phyloP scores from a whole-genome alignment of 2,797 vertebrate genomes.

The Oreochromis grahami region DNA sequence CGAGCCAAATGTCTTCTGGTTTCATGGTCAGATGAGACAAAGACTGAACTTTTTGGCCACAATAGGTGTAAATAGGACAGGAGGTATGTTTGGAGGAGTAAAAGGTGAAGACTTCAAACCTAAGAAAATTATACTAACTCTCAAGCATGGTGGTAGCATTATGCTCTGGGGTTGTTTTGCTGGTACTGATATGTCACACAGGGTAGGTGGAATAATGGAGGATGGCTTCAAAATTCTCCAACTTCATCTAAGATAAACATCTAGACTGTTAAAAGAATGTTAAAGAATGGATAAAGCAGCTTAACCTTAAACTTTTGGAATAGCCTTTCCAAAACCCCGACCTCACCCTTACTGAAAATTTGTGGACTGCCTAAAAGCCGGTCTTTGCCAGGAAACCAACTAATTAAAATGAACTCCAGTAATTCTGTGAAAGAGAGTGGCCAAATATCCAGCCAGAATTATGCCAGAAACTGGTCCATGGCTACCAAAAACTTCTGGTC shows the following conservation, averaged over 20 bases:
- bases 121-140: not conserved
- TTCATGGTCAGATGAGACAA: not conserved
- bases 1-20: not conserved
- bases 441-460: no score
- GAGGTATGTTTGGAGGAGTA: not conserved
- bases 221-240: not conserved
- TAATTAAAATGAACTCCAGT: not conserved
- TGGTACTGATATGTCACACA: not conserved
- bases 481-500: no score
- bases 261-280: not conserved
- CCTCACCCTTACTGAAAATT: not conserved
- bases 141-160: not conserved
- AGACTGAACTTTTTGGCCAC: not conserved
- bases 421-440: not conserved
- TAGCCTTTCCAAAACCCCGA: not conserved
- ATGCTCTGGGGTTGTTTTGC: not conserved
- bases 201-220: not conserved
- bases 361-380: not conserved
- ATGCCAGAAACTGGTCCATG: not conserved
- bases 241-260: not conserved
- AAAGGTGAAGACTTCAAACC: not conserved
- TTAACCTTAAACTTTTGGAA: not conserved
- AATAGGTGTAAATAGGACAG: not conserved
- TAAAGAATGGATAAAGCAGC: not conserved
- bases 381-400: not conserved